Conservation (phyloP, 2,888 invertebrate genomes). For the Orthosia gothica region DNA sequence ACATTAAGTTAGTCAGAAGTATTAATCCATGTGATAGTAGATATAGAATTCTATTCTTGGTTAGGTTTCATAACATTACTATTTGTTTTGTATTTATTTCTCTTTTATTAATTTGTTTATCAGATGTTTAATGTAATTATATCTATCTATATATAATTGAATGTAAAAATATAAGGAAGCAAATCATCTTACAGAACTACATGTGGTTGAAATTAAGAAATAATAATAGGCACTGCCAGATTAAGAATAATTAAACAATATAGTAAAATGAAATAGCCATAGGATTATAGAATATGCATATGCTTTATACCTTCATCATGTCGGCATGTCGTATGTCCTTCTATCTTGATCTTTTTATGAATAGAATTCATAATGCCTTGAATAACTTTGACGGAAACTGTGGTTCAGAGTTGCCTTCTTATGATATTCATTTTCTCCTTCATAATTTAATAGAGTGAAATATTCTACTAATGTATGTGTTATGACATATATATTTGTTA, state of each 20-base stretch:
- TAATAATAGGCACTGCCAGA: slow-evolving; percentile 80
- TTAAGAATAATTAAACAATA: slow-evolving; percentile 56
- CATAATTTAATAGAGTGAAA: slow-evolving; percentile 27
- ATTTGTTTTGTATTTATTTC: slow-evolving; percentile 32
- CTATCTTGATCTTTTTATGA: slow-evolving; percentile 1
- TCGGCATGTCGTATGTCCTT: slow-evolving; percentile 9
- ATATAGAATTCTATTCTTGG: slow-evolving; percentile 72
- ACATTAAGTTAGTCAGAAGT: slow-evolving; percentile 84
- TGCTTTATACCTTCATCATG: slow-evolving; percentile 14
- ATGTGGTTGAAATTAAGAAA: slow-evolving; percentile 41
- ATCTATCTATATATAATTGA: slow-evolving; percentile 13
- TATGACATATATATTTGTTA: slow-evolving; percentile 34
- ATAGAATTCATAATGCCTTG: slow-evolving; percentile 37
- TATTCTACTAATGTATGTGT: slow-evolving; percentile 41
- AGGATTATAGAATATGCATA: slow-evolving; percentile 21
- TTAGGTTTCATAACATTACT: slow-evolving; percentile 53
- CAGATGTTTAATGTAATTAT: slow-evolving; percentile 21
- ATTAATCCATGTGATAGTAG: slow-evolving; percentile 91
- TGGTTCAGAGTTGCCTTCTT: slow-evolving; percentile 41
- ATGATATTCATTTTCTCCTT: slow-evolving; percentile 40
- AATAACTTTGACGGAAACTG: slow-evolving; percentile 28
- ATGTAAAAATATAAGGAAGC: slow-evolving; percentile 46
- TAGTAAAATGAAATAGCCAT: slow-evolving; percentile 41
- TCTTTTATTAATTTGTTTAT: slow-evolving; percentile 22
- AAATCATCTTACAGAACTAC: slow-evolving; percentile 45